These are phyloP conservation scores for Lumbricus terrestris DNA, from an alignment of 2,888 invertebrate genomes.

Conservation along the genomic window DNA sequence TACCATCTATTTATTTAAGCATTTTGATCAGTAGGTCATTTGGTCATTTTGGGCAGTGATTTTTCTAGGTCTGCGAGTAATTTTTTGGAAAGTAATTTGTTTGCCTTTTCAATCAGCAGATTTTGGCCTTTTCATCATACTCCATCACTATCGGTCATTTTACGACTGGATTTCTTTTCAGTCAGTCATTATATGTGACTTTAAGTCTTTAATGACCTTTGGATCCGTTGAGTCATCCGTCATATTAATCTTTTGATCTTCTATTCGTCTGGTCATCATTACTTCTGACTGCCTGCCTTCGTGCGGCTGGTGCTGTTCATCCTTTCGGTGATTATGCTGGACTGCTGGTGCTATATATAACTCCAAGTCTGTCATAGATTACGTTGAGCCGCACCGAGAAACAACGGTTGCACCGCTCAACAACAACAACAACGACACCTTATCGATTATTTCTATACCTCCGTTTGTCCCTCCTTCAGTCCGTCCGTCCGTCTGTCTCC, in stretches of 20 bases:
- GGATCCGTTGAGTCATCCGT: too few relatives aligned
- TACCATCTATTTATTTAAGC: too few relatives aligned
- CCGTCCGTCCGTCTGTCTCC: not conserved
- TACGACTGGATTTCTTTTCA: too few relatives aligned
- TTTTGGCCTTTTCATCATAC: too few relatives aligned
- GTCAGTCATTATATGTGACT: too few relatives aligned
- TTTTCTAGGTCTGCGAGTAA: too few relatives aligned
- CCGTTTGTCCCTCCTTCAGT: not conserved
- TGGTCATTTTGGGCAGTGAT: too few relatives aligned
- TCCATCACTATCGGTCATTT: too few relatives aligned
- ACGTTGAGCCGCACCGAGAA: not conserved
- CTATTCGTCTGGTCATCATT: not conserved
- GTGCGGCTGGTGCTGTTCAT: not conserved
- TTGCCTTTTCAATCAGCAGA: too few relatives aligned
- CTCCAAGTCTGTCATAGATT: not conserved
- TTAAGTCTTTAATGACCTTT: too few relatives aligned
- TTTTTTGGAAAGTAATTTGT: too few relatives aligned
- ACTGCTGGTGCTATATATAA: not conserved
- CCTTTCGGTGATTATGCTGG: not conserved
- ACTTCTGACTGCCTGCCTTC: not conserved
- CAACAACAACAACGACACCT: not conserved
- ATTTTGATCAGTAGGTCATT: too few relatives aligned
- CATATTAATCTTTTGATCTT: not conserved
- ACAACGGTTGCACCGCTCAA: not conserved
- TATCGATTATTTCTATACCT: not conserved